A percentile compares a stretch with the other conserved stretches of the same genome.
Evolutionary conservation across 2,888 invertebrate genomes (phyloP).

Genomic region (Seira sanloemensis): DNA sequence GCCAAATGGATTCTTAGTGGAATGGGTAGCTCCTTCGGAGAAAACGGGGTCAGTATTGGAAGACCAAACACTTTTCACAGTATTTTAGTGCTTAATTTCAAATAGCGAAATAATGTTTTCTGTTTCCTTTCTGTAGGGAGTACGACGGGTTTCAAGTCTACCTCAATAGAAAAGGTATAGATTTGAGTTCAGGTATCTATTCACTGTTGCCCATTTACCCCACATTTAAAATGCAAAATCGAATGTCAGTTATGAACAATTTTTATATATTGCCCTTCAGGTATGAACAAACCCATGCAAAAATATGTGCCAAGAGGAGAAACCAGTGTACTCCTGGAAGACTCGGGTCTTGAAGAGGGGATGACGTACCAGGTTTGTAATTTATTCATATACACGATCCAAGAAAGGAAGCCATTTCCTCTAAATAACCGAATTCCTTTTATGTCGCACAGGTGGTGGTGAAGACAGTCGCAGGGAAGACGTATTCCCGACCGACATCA

Average conservation of each 20-base stretch:
- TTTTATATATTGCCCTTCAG: neutral
- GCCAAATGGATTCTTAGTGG: slow-evolving; percentile 55
- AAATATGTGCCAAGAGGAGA: slow-evolving; percentile 63
- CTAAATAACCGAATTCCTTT: no score
- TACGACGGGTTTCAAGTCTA: slow-evolving; percentile 63
- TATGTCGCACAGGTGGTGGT: slow-evolving; percentile 59
- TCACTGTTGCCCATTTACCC: no score
- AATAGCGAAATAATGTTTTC: neutral
- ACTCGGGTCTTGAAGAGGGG: slow-evolving; percentile 49
- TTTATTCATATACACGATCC: no score
- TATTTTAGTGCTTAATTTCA: no score
- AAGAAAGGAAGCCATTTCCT: no score
- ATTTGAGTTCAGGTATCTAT: no score
- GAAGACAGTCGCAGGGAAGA: slow-evolving; percentile 66
- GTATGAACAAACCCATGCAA: slow-evolving; percentile 60
- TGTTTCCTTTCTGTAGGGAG: slow-evolving; percentile 44
- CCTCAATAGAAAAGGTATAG: slow-evolving; percentile 53
- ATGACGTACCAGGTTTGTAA: slow-evolving; percentile 42
- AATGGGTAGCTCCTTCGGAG: slow-evolving; percentile 60
- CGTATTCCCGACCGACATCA: slow-evolving; percentile 54
- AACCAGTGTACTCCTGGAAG: slow-evolving; percentile 57
- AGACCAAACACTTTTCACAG: neutral
- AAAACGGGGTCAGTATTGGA: slow-evolving; percentile 49
- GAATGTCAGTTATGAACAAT: neutral
- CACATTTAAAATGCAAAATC: no score